Evolutionary conservation across 1,140 invertebrate genomes (phyloP), one percentile per base, ranked within the genome.

Genomic region (Zaprionus africanus): DNA sequence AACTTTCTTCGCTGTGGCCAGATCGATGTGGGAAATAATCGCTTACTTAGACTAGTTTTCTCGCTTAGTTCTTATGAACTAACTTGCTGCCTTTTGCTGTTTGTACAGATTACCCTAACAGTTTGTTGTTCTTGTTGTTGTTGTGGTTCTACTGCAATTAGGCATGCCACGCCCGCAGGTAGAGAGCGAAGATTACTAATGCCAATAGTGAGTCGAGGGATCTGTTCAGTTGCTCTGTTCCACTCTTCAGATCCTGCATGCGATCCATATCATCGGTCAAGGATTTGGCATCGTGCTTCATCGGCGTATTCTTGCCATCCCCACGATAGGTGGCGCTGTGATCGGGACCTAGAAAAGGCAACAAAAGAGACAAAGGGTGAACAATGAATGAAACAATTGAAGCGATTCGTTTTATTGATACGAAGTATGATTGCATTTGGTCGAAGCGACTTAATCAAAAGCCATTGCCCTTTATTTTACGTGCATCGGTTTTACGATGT

Each of bases 241-340:
- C 49, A 6, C 75, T 67, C 36, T 84, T 87, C 1, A 90, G 85
- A 28, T 87, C 84, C 85, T 88, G 81, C 79, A 85, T 90, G 63
- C 81, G 86, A 81, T 88, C 79, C 69, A 82, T 56, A 24, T 90
- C 84, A 36, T 91, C 85, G 56, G 91, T 91, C 15, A 91, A 19
- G 24, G 85, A 92, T 65, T 91, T 81, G 70, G 91, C 88, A 64
- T 92, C 91, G 26, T 92, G 91, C 28, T 91, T 91, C 0, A 74
- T 59, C 1, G 74, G 65, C 28, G 72, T 76, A 15, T 79, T 91
- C 34, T 83, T 81, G 9, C 76, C 61, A 54, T 92, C 88, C 28
- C 65, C 66, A 26, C 91, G 68, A n/a, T 90, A 92, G 57, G 71
- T 87, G 64, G 76, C 79, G 31, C 88, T 70, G 61, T 90, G 87